Conservation (phyloP, 2,888 invertebrate species). For the Drosophila rellima region DNA sequence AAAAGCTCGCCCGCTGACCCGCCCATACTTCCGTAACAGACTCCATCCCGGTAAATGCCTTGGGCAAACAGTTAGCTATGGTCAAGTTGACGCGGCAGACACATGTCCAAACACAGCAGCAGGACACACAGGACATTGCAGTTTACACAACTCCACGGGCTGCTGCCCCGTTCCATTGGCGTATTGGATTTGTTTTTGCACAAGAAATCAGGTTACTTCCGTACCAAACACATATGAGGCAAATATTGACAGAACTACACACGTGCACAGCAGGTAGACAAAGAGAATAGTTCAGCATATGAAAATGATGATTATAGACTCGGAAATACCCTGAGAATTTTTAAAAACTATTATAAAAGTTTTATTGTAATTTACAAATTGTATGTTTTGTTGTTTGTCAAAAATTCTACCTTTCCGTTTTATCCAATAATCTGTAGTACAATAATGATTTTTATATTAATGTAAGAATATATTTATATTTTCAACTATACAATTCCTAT, state of each 20-base stretch:
- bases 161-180: constrained; percentile 8
- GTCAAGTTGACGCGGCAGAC: constrained; percentile 63
- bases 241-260: constrained; percentile 72
- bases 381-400: too few relatives aligned
- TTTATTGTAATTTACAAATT: too few relatives aligned
- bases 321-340: constrained; percentile 22
- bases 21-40: background rate
- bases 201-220: constrained; percentile 77
- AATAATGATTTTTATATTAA: too few relatives aligned
- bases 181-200: constrained; percentile 55
- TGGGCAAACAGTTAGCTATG: constrained; percentile 62
- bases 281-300: constrained; percentile 16
- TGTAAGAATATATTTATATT: background rate
- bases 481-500: background rate
- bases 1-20: constrained; percentile 37
- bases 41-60: constrained; percentile 45
- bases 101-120: constrained; percentile 69
- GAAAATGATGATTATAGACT: background rate
- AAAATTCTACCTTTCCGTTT: too few relatives aligned
- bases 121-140: constrained; percentile 57
- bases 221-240: constrained; percentile 56
- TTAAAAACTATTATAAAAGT: too few relatives aligned
- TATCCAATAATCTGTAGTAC: too few relatives aligned
- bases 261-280: constrained; percentile 78
- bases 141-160: constrained; percentile 66